Base-by-base conservation (phyloP, 1,140 invertebrate genomes). In the Kradibia gibbosae region DNA sequence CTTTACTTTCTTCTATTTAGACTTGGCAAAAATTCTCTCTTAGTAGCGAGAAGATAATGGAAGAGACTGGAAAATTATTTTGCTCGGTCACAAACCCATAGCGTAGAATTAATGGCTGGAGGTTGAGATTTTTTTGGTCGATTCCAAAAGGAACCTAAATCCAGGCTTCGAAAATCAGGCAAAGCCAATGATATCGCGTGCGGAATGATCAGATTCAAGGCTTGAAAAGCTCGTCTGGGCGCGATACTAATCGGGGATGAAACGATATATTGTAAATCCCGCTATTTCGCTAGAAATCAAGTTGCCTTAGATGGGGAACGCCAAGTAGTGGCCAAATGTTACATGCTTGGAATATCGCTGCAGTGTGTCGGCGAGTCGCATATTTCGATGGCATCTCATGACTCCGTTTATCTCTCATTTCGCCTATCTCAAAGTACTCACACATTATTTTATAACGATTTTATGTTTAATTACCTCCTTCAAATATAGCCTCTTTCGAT, bases 181-280 rank as follows among this genome's bases (percentile, higher is more conserved):
- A 11, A 20, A 53, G 20, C n/a, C 31, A 28, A n/a, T 4, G 57
- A 34, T 4, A 15, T 48, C 45, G 22, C 31, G 22, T 15, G n/a
- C 73, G 17, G 34, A 28, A 34, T 48, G 77, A 70, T 78, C 39
- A 78, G 42, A 60, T 28, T 48, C 8, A 67, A 72, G 67, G n/a
- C 39, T 20, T 45, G 75, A 48, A 15, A 15, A 34, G 62, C 62
- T 39, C 34, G 2, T 5, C 36, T 3, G 70, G 20, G 65, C 20
- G 13, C 1, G 34, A 42, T 53, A 60, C 70, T 48, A 74, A 80
- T 73, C 55, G 57, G 71, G 39, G 74, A 73, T 74, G 55, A 39
- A 31, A 72, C 53, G 55, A 2, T 73, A 73, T 73, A 76, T 76
- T 76, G 57, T 45, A 42, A 7, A 42, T 15, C 22, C 25, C 42